Conservation (phyloP, 2,888 invertebrate genomes). For the Drosophila limbata region DNA sequence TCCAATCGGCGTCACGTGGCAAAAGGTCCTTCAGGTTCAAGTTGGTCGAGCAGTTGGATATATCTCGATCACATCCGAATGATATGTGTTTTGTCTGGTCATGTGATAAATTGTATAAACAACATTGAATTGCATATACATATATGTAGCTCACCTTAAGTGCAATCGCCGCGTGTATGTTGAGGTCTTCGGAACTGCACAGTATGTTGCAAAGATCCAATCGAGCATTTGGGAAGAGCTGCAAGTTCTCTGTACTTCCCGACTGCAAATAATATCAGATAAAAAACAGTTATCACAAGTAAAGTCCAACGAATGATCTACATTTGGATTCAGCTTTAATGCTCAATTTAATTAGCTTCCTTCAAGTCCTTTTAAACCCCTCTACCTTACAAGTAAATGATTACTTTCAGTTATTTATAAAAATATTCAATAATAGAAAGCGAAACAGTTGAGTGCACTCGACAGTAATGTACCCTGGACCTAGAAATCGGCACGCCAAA, state of each 20-base stretch:
- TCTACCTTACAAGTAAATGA: no score
- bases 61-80: constrained; percentile 97
- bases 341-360: no score
- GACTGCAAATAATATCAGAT: constrained; percentile 65
- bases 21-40: constrained; percentile 79
- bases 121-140: neutral
- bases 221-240: constrained; percentile 84
- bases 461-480: no score
- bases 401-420: no score
- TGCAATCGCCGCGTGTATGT: constrained; percentile 82
- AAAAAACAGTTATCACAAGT: neutral
- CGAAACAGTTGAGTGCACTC: no score
- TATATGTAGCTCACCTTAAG: constrained; percentile 77
- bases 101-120: neutral
- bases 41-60: constrained; percentile 82
- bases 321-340: no score
- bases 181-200: constrained; percentile 82
- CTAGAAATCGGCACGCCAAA: no score
- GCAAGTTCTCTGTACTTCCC: constrained; percentile 82
- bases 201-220: constrained; percentile 86
- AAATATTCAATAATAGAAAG: no score
- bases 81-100: constrained; percentile 90
- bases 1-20: constrained; percentile 90
- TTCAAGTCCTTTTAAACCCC: no score
- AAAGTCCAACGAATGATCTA: no score